phyloP scores from a whole-genome alignment of 2,888 invertebrate species.

The Agrotis ipsilon region DNA sequence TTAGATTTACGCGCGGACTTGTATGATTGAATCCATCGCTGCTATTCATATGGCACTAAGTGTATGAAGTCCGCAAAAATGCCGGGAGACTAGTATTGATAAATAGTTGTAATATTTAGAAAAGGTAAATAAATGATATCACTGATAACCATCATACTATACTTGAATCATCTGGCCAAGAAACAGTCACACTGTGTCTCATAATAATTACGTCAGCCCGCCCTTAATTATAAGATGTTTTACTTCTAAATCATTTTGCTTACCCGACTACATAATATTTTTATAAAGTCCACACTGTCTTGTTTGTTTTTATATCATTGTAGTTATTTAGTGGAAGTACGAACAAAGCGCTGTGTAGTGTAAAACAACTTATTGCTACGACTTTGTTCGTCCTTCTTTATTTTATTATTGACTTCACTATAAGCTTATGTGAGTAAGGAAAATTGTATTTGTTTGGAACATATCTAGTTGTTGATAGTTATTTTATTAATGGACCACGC shows the following conservation, averaged over 20 bases:
- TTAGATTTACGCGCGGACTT: constrained; percentile 56
- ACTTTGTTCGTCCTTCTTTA: constrained; percentile 54
- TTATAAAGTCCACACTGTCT: constrained; percentile 40
- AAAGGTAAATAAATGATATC: constrained; percentile 44
- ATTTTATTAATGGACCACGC: constrained; percentile 65
- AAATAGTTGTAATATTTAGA: constrained; percentile 47
- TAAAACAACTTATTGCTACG: constrained; percentile 9
- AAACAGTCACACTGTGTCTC: constrained; percentile 22
- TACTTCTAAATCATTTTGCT: constrained; percentile 53
- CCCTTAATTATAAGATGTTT: constrained; percentile 79
- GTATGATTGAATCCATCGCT: constrained; percentile 33
- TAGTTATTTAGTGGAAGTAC: constrained; percentile 57
- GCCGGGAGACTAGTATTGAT: constrained; percentile 32
- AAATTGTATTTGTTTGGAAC: constrained; percentile 64
- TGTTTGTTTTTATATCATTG: constrained; percentile 71
- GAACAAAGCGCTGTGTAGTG: constrained; percentile 49
- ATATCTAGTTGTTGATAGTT: constrained; percentile 65
- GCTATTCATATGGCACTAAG: constrained; percentile 36
- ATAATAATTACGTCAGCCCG: constrained; percentile 69
- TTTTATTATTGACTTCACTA: constrained; percentile 38
- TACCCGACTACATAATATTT: constrained; percentile 27
- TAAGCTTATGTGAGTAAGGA: constrained; percentile 27
- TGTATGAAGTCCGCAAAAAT: constrained; percentile 27
- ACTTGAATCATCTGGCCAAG: constrained; percentile 29
- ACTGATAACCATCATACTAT: constrained; percentile 21